Evolutionary conservation across 2,888 invertebrate species (phyloP), one percentile per base, ranked within the genome.

Genomic region (Megastigmus dorsalis): DNA sequence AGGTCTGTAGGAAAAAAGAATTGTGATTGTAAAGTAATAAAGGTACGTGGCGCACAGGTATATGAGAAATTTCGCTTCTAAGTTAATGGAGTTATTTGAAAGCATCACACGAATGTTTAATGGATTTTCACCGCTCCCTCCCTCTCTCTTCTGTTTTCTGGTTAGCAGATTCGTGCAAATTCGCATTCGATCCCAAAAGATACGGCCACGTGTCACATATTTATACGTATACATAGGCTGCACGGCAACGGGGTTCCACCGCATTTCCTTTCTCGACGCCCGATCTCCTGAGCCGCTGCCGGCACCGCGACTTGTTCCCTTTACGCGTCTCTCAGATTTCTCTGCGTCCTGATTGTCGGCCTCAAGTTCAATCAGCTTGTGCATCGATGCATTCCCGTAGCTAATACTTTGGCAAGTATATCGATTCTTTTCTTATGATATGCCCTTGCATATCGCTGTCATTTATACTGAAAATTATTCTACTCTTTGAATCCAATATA

Each of bases 311-410:
- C 18, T 33, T 52, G 55, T 72, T 65, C 50, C 50, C 57, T 65
- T 65, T 71, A 38, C 48, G 50, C 48, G 30, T 30, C 36, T 30
- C 36, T 62, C 7, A 28, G 48, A 65, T 71, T 71, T 65, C 65
- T 59, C 72, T 65, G 50, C 33, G 50, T 18, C 30, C 72, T 30
- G 65, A 54, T 70, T 62, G 30, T 33, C n/a, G 18, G 18, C n/a
- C 26, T 33, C 43, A 45, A 45, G 54, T 60, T 59, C 59, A n/a
- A n/a, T n/a, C n/a, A n/a, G n/a, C 45, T 33, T 33, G 33, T 55
- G 41, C 33, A 67, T 54, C 66, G 33, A n/a, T 28, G 28, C 41
- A 41, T 59, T 23, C 41, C 3, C 20, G 10, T 1, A 36, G n/a
- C 28, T 33, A 7, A 20, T 20, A 7, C 33, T n/a, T n/a, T n/a